Evolutionary conservation across 2,888 invertebrate genomes (phyloP), one percentile per base, ranked within the genome.

Genomic region (Eupithecia abbreviata): DNA sequence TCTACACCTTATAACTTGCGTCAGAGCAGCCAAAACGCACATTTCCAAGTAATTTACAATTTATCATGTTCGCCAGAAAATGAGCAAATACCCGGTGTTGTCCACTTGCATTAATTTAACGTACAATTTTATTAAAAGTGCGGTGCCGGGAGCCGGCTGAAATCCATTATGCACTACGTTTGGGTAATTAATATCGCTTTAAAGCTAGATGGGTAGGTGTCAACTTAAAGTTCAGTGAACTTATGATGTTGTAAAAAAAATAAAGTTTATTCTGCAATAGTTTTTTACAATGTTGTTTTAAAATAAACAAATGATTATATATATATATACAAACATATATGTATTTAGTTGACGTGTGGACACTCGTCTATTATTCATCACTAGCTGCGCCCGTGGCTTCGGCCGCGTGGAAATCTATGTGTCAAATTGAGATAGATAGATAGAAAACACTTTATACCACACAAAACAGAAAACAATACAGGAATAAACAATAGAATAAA

Each of bases 11-110:
- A 73, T 65, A 73, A 13, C 0, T 2, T 2, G 47, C 15, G 10
- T 43, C 43, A 67, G 82, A 83, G 75, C 84, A 47, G 80, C 85
- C 85, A 87, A 90, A 91, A 90, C 91, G 90, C 88, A 88, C 90
- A 90, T 92, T 93, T 92, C 87, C 91, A 92, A 92, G 93, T 94
- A 93, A 93, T 94, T 93, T 93, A 93, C 93, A 94, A 94, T 94
- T 94, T 93, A 94, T 92, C 92, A 91, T 91, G 92, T 92, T 88
- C 90, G 90, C 91, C 89, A 83, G 89, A 90, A 93, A 93, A 94
- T 94, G 93, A 92, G 92, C 92, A 94, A 92, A 93, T 93, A 91
- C 91, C 91, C 92, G 89, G 90, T 88, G 93, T 92, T 89, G 90
- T 89, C 90, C 91, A 92, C 89, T 90, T 90, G 92, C 91, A 91